Conservation (phyloP, 2,888 invertebrate genomes). For the Dynastes hyllus region DNA sequence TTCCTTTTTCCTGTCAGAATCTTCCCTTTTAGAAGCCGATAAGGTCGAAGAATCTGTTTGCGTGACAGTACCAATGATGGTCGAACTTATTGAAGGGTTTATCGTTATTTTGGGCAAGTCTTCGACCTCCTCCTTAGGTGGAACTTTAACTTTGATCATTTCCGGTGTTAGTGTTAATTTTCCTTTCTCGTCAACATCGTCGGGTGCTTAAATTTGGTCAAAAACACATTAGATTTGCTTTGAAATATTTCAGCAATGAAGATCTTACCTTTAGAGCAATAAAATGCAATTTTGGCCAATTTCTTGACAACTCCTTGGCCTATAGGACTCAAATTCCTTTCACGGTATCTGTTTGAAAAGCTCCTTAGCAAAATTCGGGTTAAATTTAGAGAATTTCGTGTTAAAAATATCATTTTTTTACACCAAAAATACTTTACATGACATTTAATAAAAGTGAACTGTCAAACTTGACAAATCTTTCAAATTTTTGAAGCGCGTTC, state of each 20-base stretch:
- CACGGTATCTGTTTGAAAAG: neutral
- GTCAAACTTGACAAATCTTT: constrained; percentile 9
- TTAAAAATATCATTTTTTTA: constrained; percentile 29
- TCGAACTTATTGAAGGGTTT: constrained; percentile 14
- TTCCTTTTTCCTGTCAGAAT: constrained; percentile 4
- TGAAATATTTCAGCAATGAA: neutral
- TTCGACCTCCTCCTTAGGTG: neutral
- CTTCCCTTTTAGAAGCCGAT: constrained; percentile 17
- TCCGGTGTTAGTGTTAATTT: too few species aligned
- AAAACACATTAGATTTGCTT: neutral
- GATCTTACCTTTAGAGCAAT: constrained; percentile 6
- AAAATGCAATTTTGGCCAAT: neutral
- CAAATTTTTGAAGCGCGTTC: too few species aligned
- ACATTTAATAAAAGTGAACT: neutral
- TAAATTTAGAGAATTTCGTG: neutral
- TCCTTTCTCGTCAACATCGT: neutral
- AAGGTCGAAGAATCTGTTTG: constrained; percentile 28
- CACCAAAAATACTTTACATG: neutral
- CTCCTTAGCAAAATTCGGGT: constrained; percentile 5
- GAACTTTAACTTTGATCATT: too few species aligned
- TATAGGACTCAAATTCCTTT: neutral
- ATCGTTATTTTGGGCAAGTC: constrained; percentile 12
- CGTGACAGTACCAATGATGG: constrained; percentile 44
- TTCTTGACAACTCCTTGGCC: neutral
- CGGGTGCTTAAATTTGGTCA: neutral